Evolutionary conservation across 2,113 vertebrate species (phyloP), one percentile per base, ranked within the genome.

Genomic region (Pachypanchax playfairii): DNA sequence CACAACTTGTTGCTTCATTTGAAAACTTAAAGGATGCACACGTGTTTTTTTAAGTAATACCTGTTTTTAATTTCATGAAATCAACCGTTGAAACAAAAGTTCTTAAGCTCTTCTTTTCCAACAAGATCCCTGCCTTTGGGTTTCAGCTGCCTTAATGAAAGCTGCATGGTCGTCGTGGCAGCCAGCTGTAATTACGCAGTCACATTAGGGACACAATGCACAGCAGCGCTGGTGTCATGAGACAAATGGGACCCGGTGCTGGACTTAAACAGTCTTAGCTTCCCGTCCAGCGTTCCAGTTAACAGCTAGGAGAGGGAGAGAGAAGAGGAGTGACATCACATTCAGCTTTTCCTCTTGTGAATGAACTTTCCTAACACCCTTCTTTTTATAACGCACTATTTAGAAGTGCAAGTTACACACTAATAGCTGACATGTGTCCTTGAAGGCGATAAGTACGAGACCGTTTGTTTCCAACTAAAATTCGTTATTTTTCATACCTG

Each of bases 231-330:
- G 56, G 62, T 73, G 62, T 87, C 65, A 68, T 14, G 62, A 69
- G 77, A 74, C 43, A 74, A 75, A 80, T 18, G 13, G 43, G 77
- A 70, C 53, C 74, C 79, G n/a, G 79, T 63, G 41, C 82, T 85
- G n/a, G 92, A 80, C 35, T 87, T 66, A 70, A 95, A 96, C 80
- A 93, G 85, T 53, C 70, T 91, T 29, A 98, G 92, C 51, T 89
- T 94, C 65, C 95, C 95, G 59, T 95, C 94, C 87, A 95, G 68
- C 38, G 94, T 94, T 68, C 94, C 94, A 38, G 94, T 95, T 82
- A 88, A 74, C 48, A 98, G 93, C 96, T 97, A 54, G 36, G 24
- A 70, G 26, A 82, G 41, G 69, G 20, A 66, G 28, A 74, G 11
- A 73, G 26, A 70, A 25, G 76, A 67, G 47, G 58, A 58, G 76